Evolutionary conservation across 2,797 vertebrate species (phyloP), one percentile per base, ranked within the genome.

Genomic region (Fringilla coelebs): DNA sequence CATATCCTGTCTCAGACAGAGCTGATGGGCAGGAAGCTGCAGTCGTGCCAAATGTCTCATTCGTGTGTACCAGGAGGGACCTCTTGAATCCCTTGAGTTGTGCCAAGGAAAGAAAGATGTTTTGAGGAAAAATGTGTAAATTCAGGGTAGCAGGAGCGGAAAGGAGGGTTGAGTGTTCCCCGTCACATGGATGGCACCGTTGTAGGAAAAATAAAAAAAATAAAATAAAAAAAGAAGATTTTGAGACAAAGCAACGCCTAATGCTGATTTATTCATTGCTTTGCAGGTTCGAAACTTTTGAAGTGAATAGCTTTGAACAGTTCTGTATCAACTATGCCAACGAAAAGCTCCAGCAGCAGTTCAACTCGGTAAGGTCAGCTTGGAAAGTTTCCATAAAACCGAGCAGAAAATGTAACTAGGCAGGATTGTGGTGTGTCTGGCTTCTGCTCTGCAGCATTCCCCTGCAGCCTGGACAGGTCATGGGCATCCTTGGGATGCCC

Each of bases 241-340:
- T 87, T 71, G 51, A 63, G 29, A 62, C 7, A 13, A 34, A 36
- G 17, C 34, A 32, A 10, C 0, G 1, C 38, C 73, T 85, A 46
- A 83, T 41, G 29, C 58, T 66, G 62, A 62, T 88, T 91, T 93
- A 78, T 94, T 95, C 93, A 60, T 90, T 63, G 21, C 77, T 96
- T 84, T 96, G 55, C 97, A 99, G 99, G 97, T 99, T 99, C 80
- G 99, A 99, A 97, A 99, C 99, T 0, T 99, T 99, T 71, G 99
- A 99, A 95, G 93, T 99, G 31, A 99, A 99, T 97, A 99, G 99
- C 94, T 99, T 99, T 45, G 99, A 99, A 83, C 99, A 99, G 98
- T 99, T 99, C 91, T 99, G 99, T 96, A 99, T 99, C 98, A 99
- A 99, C 98, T 99, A 99, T 0, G 99, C 99, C 89, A 99, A 99